phyloP scores from a whole-genome alignment of 2,113 vertebrate genomes.

The Planiliza haematocheilus region DNA sequence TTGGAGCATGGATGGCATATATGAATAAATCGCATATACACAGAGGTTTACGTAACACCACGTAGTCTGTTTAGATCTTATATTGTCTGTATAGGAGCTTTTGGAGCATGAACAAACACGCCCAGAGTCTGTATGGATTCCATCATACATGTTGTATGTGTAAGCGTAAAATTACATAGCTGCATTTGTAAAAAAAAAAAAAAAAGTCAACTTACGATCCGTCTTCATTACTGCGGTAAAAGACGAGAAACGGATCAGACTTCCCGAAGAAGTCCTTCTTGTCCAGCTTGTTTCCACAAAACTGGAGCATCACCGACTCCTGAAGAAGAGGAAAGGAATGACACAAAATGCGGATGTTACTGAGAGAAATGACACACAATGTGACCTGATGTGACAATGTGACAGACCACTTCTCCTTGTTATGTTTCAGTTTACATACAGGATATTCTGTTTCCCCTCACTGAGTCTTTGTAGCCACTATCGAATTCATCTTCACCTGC shows the following conservation, averaged over 20 bases:
- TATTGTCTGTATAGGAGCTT: slow-evolving; percentile 40
- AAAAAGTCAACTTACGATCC: slow-evolving; percentile 92
- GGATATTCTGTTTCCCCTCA: neutral
- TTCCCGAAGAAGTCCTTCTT: slow-evolving; percentile 96
- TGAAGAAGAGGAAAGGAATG: slow-evolving; percentile 55
- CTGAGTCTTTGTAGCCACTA: neutral
- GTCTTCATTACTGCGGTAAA: slow-evolving; percentile 92
- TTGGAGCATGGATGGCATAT: slow-evolving; percentile 15
- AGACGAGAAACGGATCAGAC: slow-evolving; percentile 93
- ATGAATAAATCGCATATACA: slow-evolving; percentile 25
- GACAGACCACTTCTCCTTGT: too few relatives aligned
- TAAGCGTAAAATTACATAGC: neutral
- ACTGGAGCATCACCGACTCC: slow-evolving; percentile 93
- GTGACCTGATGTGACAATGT: too few relatives aligned
- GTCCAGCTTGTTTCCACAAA: slow-evolving; percentile 93
- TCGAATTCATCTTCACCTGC: neutral
- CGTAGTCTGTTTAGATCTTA: slow-evolving; percentile 39
- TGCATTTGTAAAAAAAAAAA: too few relatives aligned
- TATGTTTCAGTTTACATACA: too few relatives aligned
- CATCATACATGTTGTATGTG: slow-evolving; percentile 9
- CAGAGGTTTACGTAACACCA: slow-evolving; percentile 50
- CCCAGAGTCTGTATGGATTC: slow-evolving; percentile 10
- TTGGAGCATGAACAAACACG: slow-evolving; percentile 58
- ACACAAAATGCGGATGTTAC: neutral
- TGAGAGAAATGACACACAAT: too few relatives aligned